Conservation (phyloP, 2,797 vertebrate genomes). For the Gorsachius magnificus region DNA sequence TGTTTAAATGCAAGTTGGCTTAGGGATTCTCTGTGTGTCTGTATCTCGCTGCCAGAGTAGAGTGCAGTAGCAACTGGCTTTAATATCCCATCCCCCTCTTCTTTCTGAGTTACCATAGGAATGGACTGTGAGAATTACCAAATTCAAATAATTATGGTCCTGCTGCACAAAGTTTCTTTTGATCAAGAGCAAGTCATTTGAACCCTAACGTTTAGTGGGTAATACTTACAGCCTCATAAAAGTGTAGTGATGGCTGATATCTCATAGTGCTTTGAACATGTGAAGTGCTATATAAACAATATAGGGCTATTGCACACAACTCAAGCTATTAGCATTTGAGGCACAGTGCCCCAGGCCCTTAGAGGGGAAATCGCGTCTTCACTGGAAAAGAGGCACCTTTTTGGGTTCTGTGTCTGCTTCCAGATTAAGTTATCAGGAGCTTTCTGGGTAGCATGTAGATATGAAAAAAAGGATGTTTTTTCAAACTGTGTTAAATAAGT, state of each 20-base stretch:
- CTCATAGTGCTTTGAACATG: slow-evolving; percentile 59
- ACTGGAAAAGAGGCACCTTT: neutral
- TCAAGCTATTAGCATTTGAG: slow-evolving; percentile 5
- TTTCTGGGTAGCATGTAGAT: neutral
- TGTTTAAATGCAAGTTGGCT: neutral
- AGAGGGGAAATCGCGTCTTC: neutral
- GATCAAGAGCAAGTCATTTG: slow-evolving; percentile 50
- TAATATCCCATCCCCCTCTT: neutral
- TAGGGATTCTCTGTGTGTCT: neutral
- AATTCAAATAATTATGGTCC: slow-evolving; percentile 47
- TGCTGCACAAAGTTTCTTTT: slow-evolving; percentile 47
- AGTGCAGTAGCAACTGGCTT: neutral
- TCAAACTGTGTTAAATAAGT: neutral
- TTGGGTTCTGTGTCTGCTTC: neutral
- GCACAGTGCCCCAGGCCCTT: neutral
- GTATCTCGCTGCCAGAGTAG: neutral
- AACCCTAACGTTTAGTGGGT: slow-evolving; percentile 45
- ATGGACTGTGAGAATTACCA: neutral
- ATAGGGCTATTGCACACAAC: slow-evolving; percentile 22
- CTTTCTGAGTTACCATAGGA: neutral
- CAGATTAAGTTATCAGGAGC: neutral
- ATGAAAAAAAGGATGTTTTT: neutral
- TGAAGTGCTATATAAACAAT: slow-evolving; percentile 57
- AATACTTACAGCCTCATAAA: slow-evolving; percentile 59
- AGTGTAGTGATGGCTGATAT: slow-evolving; percentile 46